These are phyloP conservation scores for Anthonomus grandis DNA, from an alignment of 1,140 invertebrate genomes.

Conservation along the genomic window DNA sequence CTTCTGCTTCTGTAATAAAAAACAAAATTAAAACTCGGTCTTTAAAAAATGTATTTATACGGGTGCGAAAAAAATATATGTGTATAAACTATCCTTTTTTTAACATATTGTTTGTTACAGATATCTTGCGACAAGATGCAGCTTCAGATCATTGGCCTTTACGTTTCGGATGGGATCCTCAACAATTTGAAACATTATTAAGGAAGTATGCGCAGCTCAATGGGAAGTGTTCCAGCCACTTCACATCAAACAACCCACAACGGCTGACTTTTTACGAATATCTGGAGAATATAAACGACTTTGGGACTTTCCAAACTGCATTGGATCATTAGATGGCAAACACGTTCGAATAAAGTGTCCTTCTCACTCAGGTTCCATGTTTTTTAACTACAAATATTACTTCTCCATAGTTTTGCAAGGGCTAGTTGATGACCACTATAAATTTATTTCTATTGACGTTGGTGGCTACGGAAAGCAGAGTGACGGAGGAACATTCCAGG, in stretches of 20 bases:
- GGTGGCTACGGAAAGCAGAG: slow-evolving; percentile 47
- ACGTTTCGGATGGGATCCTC: slow-evolving; percentile 34
- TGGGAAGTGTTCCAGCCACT: slow-evolving; percentile 37
- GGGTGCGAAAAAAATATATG: too few relatives aligned
- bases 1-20: too few relatives aligned
- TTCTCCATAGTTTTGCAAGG: slow-evolving; percentile 50
- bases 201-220: slow-evolving; percentile 39
- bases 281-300: slow-evolving; percentile 40
- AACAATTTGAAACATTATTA: slow-evolving; percentile 38
- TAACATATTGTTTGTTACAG: slow-evolving; percentile 26
- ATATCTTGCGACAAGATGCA: too few relatives aligned
- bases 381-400: slow-evolving; percentile 51
- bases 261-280: slow-evolving; percentile 39
- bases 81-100: too few relatives aligned
- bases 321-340: slow-evolving; percentile 51
- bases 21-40: too few relatives aligned
- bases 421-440: slow-evolving; percentile 47
- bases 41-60: too few relatives aligned
- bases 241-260: slow-evolving; percentile 33
- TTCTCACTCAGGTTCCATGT: slow-evolving; percentile 42
- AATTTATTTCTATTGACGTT: slow-evolving; percentile 50
- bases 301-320: too few relatives aligned
- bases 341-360: slow-evolving; percentile 44
- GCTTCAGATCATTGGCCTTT: slow-evolving; percentile 38
- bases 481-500: slow-evolving; percentile 46